phyloP scores from a whole-genome alignment of 2,797 vertebrate genomes.

The Galaxias olidus region DNA sequence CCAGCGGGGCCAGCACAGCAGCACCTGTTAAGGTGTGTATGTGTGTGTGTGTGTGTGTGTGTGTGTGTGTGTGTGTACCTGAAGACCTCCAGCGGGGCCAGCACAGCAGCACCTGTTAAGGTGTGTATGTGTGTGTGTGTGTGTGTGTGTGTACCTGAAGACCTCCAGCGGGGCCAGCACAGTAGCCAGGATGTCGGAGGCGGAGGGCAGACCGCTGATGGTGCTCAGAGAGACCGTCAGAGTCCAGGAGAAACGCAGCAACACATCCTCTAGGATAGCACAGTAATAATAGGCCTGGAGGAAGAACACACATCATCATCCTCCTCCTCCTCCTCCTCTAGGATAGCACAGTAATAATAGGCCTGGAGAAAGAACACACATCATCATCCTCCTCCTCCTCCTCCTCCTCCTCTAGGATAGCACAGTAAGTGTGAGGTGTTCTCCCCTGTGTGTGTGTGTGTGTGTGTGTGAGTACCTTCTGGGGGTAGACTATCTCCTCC shows the following conservation, averaged over 20 bases:
- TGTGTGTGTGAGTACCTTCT: neutral
- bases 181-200: constrained; percentile 87
- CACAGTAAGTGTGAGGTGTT: neutral
- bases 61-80: neutral
- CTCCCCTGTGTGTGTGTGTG: neutral
- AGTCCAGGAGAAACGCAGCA: constrained; percentile 94
- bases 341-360: neutral
- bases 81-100: too few species aligned
- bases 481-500: too few species aligned
- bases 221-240: constrained; percentile 85
- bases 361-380: neutral
- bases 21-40: too few species aligned
- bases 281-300: constrained; percentile 96
- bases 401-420: neutral
- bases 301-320: neutral
- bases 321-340: neutral
- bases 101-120: neutral
- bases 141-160: constrained; percentile 81
- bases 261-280: constrained; percentile 94
- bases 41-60: neutral
- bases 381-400: neutral
- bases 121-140: neutral
- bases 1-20: too few species aligned
- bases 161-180: constrained; percentile 93
- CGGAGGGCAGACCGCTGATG: constrained; percentile 55